phyloP scores from a whole-genome alignment of 2,888 invertebrate genomes.

The Rhingia rostrata region DNA sequence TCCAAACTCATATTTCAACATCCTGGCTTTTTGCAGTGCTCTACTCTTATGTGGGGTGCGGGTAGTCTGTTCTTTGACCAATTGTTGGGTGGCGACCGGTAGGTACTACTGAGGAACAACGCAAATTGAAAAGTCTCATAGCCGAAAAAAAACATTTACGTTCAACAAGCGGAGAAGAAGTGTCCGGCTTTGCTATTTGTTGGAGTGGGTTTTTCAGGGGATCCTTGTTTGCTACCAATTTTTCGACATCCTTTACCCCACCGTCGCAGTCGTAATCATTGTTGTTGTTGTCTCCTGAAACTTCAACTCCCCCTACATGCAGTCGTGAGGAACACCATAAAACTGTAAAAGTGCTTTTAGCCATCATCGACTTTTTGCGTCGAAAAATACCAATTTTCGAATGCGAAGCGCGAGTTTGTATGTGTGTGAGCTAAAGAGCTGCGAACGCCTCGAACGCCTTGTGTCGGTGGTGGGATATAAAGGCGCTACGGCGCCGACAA shows the following conservation, averaged over 20 bases:
- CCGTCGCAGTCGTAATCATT: background rate
- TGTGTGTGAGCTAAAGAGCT: background rate
- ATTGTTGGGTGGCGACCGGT: conserved; percentile 40
- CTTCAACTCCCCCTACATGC: background rate
- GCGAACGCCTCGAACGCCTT: conserved; percentile 46
- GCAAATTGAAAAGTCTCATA: conserved; percentile 61
- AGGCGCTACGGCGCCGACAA: conserved; percentile 21
- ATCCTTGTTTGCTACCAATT: conserved; percentile 33
- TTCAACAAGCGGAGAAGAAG: conserved; percentile 56
- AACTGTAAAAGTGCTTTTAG: conserved; percentile 61
- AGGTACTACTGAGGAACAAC: conserved; percentile 25
- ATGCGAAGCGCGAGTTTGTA: conserved; percentile 35
- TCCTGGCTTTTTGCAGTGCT: conserved; percentile 32
- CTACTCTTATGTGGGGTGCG: background rate
- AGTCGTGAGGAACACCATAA: conserved; percentile 1
- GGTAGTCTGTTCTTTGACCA: conserved; percentile 47
- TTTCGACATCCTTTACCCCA: background rate
- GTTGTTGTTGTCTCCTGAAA: background rate
- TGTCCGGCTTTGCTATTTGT: conserved; percentile 32
- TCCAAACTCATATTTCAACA: conserved; percentile 71
- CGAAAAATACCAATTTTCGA: conserved; percentile 53
- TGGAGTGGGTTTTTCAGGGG: conserved; percentile 26
- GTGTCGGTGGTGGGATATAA: background rate
- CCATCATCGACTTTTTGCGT: conserved; percentile 61
- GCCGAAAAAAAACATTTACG: conserved; percentile 49